These are phyloP conservation scores for Rhamphomyia laevipes DNA, from an alignment of 2,888 invertebrate species.

Conservation along the genomic window DNA sequence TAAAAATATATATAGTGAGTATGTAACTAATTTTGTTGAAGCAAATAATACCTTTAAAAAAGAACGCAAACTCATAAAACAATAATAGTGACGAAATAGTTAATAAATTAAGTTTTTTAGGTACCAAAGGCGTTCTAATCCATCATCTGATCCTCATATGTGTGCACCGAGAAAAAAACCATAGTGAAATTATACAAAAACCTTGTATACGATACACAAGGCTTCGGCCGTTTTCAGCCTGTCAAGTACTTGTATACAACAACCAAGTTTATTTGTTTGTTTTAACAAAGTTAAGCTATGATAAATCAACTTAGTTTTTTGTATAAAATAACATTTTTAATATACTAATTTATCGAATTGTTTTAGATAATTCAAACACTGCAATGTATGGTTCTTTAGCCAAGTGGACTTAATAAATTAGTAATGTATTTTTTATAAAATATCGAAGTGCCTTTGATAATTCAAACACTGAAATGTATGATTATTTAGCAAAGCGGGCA, in stretches of 20 bases:
- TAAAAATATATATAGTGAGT: too few relatives aligned
- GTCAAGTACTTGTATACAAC: too few relatives aligned
- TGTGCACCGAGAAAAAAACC: too few relatives aligned
- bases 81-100: too few relatives aligned
- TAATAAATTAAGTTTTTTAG: too few relatives aligned
- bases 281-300: background rate
- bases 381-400: background rate
- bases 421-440: too few relatives aligned
- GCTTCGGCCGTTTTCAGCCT: background rate
- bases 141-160: too few relatives aligned
- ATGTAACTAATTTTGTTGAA: too few relatives aligned
- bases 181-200: background rate
- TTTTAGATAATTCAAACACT: background rate
- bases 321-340: background rate
- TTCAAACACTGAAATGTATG: background rate
- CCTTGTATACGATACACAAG: background rate
- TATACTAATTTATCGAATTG: background rate
- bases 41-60: too few relatives aligned
- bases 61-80: too few relatives aligned
- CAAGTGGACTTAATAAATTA: background rate
- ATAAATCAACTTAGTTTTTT: background rate
- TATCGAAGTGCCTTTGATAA: background rate
- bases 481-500: too few relatives aligned
- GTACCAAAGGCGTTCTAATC: too few relatives aligned
- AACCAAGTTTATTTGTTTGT: background rate